A percentile compares a stretch with the other conserved stretches of the same genome.
Evolutionary conservation across 1,140 invertebrate species (phyloP).

Genomic region (Bombus terrestris): DNA sequence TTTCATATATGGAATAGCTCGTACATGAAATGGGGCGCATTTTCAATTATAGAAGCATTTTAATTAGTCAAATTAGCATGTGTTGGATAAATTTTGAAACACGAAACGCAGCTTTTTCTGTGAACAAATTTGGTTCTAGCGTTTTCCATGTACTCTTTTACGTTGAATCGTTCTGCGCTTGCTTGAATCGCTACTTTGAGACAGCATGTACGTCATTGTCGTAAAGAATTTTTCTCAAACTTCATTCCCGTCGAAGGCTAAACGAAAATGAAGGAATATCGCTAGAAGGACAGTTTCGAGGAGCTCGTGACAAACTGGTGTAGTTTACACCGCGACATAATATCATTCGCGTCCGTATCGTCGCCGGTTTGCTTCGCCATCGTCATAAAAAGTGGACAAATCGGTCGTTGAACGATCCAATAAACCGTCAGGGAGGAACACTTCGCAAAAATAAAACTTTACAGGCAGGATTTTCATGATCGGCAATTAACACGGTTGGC

Average conservation of each 20-base stretch:
- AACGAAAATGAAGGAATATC: background rate
- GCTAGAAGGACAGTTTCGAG: background rate
- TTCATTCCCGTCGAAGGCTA: background rate
- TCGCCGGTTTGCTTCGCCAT: background rate
- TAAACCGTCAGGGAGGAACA: constrained; percentile 24
- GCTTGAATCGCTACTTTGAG: too few relatives aligned
- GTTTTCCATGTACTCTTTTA: too few relatives aligned
- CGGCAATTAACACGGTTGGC: constrained; percentile 50
- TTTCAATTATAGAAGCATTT: too few relatives aligned
- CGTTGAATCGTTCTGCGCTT: too few relatives aligned
- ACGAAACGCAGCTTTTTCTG: too few relatives aligned
- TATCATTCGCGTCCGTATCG: background rate
- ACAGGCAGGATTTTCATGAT: constrained; percentile 27
- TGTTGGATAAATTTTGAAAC: too few relatives aligned
- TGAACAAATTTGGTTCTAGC: too few relatives aligned
- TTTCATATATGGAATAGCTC: too few relatives aligned
- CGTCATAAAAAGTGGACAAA: constrained; percentile 29
- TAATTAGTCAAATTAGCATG: too few relatives aligned
- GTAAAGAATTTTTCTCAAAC: background rate
- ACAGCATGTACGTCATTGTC: too few relatives aligned
- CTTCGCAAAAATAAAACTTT: background rate
- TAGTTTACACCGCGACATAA: background rate
- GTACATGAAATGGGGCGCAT: too few relatives aligned
- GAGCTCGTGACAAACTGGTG: background rate
- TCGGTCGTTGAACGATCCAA: constrained; percentile 24